Base-by-base conservation (phyloP, 2,797 vertebrate species). In the Glyptemys insculpta region DNA sequence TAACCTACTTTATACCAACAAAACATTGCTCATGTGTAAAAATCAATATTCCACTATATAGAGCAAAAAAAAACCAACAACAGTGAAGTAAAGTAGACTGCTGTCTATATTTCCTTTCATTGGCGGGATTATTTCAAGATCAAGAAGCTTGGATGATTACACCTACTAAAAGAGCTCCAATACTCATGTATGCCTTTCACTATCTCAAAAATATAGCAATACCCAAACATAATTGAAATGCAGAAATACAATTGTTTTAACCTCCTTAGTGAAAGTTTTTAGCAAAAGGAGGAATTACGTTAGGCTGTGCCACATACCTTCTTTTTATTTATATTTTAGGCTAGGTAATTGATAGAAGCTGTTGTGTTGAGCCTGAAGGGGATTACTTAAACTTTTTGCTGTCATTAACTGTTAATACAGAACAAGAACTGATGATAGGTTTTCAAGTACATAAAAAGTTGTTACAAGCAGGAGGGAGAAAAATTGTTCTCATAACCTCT, bases 41-140 rank as follows among this genome's bases (percentile, higher is more conserved):
- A 93, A 93, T 86, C 87, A 91, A 89, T 82, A 93, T 84, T 74
- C 54, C 89, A 59, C 68, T 89, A 82, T 89, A 92, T 78, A 85
- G 81, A 89, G 87, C 79, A 90, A 56, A 92, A 80, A 93, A 19
- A 53, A 3, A 5, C 16, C 6, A 68, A 76, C 72, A 95, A 49
- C 21, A 91, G 50, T 52, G n/a, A 50, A 68, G 49, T 65, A 65
- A 81, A 81, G 23, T 29, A 72, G 44, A 80, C 88, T 80, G 81
- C 44, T 91, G 89, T 56, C 88, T 56, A 34, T 10, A 68, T 89
- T 56, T 44, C 47, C n/a, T 41, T 72, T 72, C 44, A 86, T 29
- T 50, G 41, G 44, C 68, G 27, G 44, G 79, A 29, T 57, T 74
- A 74, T 74, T 44, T 25, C 23, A 74, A 74, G 11, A 44, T 44